Evolutionary conservation across 2,113 vertebrate species (phyloP).

Genomic region (Rhombomys opimus): DNA sequence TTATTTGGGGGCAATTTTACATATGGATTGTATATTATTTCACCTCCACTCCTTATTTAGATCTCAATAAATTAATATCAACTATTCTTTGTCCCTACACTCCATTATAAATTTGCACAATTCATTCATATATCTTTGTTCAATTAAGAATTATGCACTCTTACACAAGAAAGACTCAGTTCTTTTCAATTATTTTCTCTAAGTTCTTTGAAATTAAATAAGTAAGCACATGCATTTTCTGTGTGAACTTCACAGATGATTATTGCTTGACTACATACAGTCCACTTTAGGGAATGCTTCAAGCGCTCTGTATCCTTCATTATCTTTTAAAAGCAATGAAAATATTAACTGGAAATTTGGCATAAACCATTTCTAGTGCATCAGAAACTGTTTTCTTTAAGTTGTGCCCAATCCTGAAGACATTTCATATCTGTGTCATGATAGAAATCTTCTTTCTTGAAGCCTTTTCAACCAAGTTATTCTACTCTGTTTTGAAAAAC

Average conservation of each 20-base stretch:
- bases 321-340: background rate
- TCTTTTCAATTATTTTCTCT: background rate
- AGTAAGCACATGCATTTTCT: accelerated
- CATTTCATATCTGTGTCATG: background rate
- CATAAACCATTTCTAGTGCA: background rate
- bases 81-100: background rate
- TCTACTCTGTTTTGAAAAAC: background rate
- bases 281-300: background rate
- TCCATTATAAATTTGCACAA: background rate
- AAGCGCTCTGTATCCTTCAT: accelerated
- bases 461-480: background rate
- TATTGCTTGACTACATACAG: background rate
- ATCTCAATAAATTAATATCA: background rate
- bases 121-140: background rate
- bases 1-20: background rate
- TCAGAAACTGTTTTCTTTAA: background rate
- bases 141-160: background rate
- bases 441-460: background rate
- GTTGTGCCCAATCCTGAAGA: background rate
- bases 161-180: background rate
- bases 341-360: background rate
- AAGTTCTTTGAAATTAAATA: background rate
- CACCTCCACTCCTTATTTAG: background rate
- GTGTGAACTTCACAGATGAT: background rate
- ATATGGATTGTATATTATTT: background rate